Base-by-base conservation (phyloP, 1,140 invertebrate genomes). In the Bombus cullumanus region DNA sequence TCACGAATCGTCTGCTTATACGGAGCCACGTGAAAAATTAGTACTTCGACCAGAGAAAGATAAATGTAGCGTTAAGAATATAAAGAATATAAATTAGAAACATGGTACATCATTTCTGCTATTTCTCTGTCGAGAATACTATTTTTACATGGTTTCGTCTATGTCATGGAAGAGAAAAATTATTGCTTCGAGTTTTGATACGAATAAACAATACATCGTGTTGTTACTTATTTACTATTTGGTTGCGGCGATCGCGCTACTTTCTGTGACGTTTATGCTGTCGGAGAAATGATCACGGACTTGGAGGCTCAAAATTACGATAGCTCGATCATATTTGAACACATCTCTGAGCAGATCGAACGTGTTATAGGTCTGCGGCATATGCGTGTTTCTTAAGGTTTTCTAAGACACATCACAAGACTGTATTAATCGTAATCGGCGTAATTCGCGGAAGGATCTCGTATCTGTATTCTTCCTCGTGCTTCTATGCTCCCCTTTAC, bases 371-470 rank as follows among this genome's bases (percentile, higher is more conserved):
- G 47, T 83, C 59, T 39, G 39, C 71, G 81, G 72, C 82, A n/a
- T 22, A n/a, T 0, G 59, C 25, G 39, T 41, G n/a, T 82, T 66
- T 41, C 34, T 81, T 68, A 57, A 34, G n/a, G 13, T 59, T 31
- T 62, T 71, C 39, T 28, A 74, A 75, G 75, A 62, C 91, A 90
- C 91, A 90, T 92, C 89, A 92, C 88, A 94, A 94, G 93, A 94
- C 94, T 93, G 93, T 94, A 93, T 92, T 73, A 81, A 94, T 94
- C 88, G 92, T 87, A 91, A 93, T 93, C 92, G 90, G 89, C 90
- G 87, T 92, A 91, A 88, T 80, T 89, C 88, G 88, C 81, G 87
- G 78, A 90, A 86, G 69, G 87, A 89, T 89, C 73, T 88, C 82
- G 74, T 77, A 73, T 66, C 69, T 57, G 34, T 89, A 41, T 78